Percentiles rank a stretch among this genome's conserved stretches.
Evolutionary conservation across 2,888 invertebrate genomes (phyloP).

Genomic region (Teinopalpus imperialis): DNA sequence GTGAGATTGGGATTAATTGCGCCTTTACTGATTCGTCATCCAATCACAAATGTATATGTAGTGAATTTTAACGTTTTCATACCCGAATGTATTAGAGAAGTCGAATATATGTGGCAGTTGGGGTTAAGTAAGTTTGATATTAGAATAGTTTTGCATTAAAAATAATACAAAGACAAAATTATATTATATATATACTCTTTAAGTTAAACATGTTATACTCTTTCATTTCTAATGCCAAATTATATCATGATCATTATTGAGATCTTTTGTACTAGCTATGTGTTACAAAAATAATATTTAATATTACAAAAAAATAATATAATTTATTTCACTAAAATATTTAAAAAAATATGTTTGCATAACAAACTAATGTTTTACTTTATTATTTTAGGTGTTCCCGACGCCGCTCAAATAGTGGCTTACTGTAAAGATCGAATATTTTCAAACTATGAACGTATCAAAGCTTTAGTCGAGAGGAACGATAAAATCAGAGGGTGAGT

Average conservation of each 20-base stretch:
- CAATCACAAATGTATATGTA: conserved; percentile 83
- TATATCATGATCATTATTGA: too few species aligned
- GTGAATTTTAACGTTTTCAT: conserved; percentile 89
- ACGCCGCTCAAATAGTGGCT: conserved; percentile 87
- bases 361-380: too few species aligned
- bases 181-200: too few species aligned
- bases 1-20: conserved; percentile 85
- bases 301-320: too few species aligned
- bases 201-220: too few species aligned
- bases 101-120: conserved; percentile 91
- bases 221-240: too few species aligned
- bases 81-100: conserved; percentile 88
- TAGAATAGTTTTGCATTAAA: background rate
- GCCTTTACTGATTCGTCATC: conserved; percentile 86
- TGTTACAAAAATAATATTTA: too few species aligned
- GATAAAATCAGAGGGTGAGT: conserved; percentile 75
- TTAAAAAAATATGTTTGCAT: too few species aligned
- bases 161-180: too few species aligned
- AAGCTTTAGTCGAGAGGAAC: conserved; percentile 83
- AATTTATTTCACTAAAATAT: too few species aligned
- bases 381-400: conserved; percentile 83
- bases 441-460: conserved; percentile 82
- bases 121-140: conserved; percentile 78
- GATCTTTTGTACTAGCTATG: too few species aligned
- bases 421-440: conserved; percentile 87